Conservation (phyloP, 1,140 invertebrate genomes). For the Bombus vancouverensis region DNA sequence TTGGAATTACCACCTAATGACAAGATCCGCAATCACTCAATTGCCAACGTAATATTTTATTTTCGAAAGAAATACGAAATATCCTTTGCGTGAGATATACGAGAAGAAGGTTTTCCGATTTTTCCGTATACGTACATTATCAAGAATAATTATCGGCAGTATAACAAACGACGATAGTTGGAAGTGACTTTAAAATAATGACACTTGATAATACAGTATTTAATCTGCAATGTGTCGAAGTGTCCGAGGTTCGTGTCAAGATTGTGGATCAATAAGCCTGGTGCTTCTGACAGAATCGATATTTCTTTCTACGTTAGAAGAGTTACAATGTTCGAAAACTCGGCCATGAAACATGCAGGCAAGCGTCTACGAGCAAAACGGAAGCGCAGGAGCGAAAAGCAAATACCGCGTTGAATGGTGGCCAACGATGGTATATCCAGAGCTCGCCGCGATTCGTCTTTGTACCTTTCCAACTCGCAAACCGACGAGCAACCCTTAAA, state of each 20-base stretch:
- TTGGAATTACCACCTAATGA: too few species aligned
- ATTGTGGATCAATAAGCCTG: background rate
- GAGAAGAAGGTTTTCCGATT: too few species aligned
- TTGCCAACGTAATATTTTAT: too few species aligned
- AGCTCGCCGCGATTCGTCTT: conserved; percentile 27
- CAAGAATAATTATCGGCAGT: too few species aligned
- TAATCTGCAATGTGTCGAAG: too few species aligned
- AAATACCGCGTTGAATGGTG: conserved; percentile 25
- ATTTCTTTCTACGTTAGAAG: background rate
- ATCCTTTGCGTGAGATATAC: too few species aligned
- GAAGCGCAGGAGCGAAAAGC: conserved; percentile 4
- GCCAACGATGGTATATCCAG: conserved; percentile 15
- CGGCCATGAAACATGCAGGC: background rate
- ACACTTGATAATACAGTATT: too few species aligned
- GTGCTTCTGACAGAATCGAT: background rate
- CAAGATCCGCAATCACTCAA: too few species aligned
- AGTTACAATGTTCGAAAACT: background rate
- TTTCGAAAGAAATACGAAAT: too few species aligned
- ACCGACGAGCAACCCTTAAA: conserved; percentile 31
- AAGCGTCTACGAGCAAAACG: background rate
- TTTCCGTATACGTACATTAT: too few species aligned
- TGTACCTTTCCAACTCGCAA: conserved; percentile 29
- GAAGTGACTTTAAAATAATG: too few species aligned
- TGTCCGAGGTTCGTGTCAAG: background rate
- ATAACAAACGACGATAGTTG: background rate